Conservation (phyloP, 2,797 vertebrate genomes). For the Sebastes miniatus region DNA sequence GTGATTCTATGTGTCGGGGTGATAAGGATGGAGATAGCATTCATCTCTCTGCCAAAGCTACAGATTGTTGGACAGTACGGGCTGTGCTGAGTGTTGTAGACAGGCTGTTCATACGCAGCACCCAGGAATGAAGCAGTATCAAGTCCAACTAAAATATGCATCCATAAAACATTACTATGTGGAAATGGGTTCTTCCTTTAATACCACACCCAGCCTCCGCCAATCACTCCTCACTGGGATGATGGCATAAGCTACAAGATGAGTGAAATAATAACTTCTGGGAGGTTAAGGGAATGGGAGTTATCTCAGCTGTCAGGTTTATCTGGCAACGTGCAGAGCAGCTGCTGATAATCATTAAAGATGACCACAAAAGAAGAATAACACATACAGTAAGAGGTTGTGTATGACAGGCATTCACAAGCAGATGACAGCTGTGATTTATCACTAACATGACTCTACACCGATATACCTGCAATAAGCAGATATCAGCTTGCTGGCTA, state of each 20-base stretch:
- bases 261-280: not conserved
- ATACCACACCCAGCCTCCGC: constrained; percentile 10
- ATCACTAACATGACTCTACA: not conserved
- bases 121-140: constrained; percentile 4
- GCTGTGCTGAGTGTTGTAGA: constrained; percentile 50
- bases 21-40: constrained; percentile 21
- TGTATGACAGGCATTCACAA: not conserved
- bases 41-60: constrained; percentile 60
- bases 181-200: constrained; percentile 39
- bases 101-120: constrained; percentile 39
- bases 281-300: not conserved
- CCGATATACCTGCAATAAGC: not conserved
- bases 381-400: not conserved
- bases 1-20: constrained; percentile 14
- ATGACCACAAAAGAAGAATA: not conserved
- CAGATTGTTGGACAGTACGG: constrained; percentile 55
- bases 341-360: not conserved
- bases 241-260: not conserved
- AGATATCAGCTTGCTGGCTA: not conserved
- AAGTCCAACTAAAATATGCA: constrained; percentile 34
- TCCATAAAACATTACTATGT: constrained; percentile 45
- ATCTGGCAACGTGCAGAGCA: constrained; percentile 19
- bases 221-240: constrained; percentile 15
- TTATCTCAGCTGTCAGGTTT: constrained; percentile 6
- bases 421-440: not conserved